Base-by-base conservation (phyloP, 2,888 invertebrate genomes). In the Venusia cambrica region DNA sequence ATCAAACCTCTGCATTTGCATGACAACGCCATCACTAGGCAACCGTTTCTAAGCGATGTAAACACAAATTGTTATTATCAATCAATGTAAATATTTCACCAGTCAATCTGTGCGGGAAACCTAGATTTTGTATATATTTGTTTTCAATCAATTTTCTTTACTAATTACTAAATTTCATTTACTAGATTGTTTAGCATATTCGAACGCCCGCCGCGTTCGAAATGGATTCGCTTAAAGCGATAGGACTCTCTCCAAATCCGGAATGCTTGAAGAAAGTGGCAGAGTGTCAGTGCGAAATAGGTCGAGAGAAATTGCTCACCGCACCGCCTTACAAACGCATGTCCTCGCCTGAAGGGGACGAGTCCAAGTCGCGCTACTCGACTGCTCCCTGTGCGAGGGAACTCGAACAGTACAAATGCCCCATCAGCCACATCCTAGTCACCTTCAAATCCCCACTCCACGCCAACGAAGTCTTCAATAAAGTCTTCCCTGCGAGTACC, bases 401-500 rank as follows among this genome's bases (percentile, higher is more conserved):
- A 1, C 51, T 57, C 2, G 78, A 83, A 18, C 63, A 67, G 30
- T 69, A 65, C 53, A 78, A 73, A 54, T 83, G 79, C 48, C 84
- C 83, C 41, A 63, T 73, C 34, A 81, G 85, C 40, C 85, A 85
- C 41, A 68, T 79, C 24, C 55, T 75, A 10, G 65, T 85, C 15
- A 78, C 74, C 19, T 87, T 87, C 55, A 79, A 72, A 48, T 73
- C 81, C 0, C 85, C 83, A 14, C 47, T 77, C 19, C 72, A 73
- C 30, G 75, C 77, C 13, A 72, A 73, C 28, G 72, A 85, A 60
- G 58, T 62, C 44, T 84, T 71, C 64, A 77, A 55, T 38, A 87
- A 85, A 71, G 76, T 83, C 54, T 87, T 85, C 63, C 85, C 85
- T 32, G 67, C 80, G 0, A 71, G 64, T 41, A 84, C 85, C 19